Conservation (phyloP, 2,113 vertebrate genomes). For the Pterocles burchelli region DNA sequence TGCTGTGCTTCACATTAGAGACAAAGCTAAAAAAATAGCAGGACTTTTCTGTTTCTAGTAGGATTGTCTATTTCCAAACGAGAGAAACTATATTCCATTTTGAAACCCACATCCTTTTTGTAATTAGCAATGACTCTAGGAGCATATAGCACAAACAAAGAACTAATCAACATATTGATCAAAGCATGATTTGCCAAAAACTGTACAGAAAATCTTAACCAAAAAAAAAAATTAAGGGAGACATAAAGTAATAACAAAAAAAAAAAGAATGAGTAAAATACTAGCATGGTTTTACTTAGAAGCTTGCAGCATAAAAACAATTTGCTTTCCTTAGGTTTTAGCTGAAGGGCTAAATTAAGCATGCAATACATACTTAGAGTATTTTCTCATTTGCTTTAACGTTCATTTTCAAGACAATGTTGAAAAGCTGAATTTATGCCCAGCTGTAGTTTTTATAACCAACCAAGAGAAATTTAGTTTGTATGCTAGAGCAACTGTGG, state of each 20-base stretch:
- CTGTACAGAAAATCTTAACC: neutral
- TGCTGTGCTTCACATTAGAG: neutral
- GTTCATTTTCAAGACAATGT: constrained; percentile 5
- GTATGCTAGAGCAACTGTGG: constrained; percentile 38
- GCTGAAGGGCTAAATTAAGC: neutral
- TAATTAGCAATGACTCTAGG: neutral
- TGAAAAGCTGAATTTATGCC: constrained; percentile 36
- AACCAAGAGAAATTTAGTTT: constrained; percentile 48
- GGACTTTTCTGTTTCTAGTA: neutral
- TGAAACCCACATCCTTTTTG: neutral
- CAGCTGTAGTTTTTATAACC: constrained; percentile 10
- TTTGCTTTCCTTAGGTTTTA: neutral
- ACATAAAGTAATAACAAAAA: neutral
- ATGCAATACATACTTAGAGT: neutral
- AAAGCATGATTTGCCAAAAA: neutral
- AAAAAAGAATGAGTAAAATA: neutral
- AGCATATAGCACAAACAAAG: neutral
- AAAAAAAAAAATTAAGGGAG: neutral
- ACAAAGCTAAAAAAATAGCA: neutral
- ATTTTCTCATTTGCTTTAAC: constrained; percentile 13
- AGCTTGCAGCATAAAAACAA: neutral
- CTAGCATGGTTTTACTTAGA: neutral
- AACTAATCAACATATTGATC: neutral
- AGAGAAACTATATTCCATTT: neutral
- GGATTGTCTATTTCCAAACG: neutral